A percentile compares a stretch with the other conserved stretches of the same genome.
Conservation (phyloP, 2,888 invertebrate genomes). For the Caenorhabditis imperialis region DNA sequence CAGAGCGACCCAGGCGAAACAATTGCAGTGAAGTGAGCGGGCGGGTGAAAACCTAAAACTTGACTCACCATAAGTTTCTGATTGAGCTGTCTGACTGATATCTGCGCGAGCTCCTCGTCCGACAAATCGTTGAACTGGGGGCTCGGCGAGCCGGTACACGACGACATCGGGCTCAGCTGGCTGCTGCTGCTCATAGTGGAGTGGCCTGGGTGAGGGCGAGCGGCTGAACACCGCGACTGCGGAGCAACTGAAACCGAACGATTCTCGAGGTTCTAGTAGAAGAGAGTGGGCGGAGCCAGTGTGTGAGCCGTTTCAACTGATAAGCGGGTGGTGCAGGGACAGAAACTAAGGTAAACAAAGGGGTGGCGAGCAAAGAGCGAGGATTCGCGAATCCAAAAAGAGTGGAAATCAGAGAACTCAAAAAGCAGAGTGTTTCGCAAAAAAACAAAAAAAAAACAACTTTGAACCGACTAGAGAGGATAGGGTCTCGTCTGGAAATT, state of each 20-base stretch:
- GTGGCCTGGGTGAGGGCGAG: constrained; percentile 73
- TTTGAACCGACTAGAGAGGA: constrained; percentile 44
- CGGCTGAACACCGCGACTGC: constrained; percentile 75
- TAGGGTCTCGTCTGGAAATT: constrained; percentile 42
- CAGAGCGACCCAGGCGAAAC: no score
- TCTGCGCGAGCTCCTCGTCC: constrained; percentile 73
- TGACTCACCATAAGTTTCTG: constrained; percentile 72
- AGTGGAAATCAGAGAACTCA: background rate
- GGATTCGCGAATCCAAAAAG: constrained; percentile 1
- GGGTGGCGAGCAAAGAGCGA: constrained; percentile 1
- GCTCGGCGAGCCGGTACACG: constrained; percentile 15
- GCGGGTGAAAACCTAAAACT: background rate
- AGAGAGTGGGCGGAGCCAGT: constrained; percentile 34
- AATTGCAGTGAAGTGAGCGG: background rate
- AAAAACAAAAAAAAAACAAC: constrained; percentile 30
- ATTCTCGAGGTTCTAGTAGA: constrained; percentile 24
- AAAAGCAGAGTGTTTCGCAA: background rate
- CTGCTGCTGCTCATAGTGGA: constrained; percentile 63
- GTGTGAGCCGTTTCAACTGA: constrained; percentile 9
- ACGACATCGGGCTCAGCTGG: constrained; percentile 32
- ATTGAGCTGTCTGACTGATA: constrained; percentile 77
- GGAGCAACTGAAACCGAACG: constrained; percentile 71
- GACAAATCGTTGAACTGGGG: constrained; percentile 50
- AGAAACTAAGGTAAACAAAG: constrained; percentile 44
- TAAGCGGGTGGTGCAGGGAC: constrained; percentile 36